Evolutionary conservation across 2,113 vertebrate species (phyloP).

Genomic region (Lepus americanus): DNA sequence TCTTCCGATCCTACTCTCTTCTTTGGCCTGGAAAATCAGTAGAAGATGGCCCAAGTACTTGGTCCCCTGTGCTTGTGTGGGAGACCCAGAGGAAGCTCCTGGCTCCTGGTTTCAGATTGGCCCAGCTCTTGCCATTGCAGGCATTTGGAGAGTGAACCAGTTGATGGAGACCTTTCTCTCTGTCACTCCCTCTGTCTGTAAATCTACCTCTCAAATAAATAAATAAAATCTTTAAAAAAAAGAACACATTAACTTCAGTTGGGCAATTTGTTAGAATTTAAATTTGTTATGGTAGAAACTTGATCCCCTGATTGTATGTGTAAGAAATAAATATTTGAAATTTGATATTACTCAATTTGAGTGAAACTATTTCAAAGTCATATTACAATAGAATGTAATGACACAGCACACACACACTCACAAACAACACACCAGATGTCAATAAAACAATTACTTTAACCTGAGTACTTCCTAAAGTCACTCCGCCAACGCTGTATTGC

Average conservation of each 20-base stretch:
- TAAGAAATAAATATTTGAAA: not conserved
- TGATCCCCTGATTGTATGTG: not conserved
- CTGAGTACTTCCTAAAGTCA: not conserved
- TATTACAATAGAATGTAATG: not conserved
- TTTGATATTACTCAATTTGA: not conserved
- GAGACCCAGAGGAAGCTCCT: no score
- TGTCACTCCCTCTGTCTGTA: no score
- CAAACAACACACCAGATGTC: not conserved
- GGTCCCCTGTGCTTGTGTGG: no score
- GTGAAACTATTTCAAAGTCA: not conserved
- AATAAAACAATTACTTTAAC: not conserved
- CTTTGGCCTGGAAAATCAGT: no score
- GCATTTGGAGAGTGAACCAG: no score
- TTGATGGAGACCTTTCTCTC: no score
- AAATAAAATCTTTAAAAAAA: not conserved
- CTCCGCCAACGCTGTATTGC: not conserved
- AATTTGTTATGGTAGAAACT: constrained; percentile 22
- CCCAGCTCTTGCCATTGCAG: no score
- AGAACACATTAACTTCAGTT: constrained; percentile 16
- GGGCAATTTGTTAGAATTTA: not conserved
- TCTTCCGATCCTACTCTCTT: no score
- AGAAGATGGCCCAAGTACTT: no score
- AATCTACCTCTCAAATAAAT: no score
- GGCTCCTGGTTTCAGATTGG: no score
- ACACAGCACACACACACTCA: not conserved